Evolutionary conservation across 2,113 vertebrate species (phyloP).

Genomic region (Eudyptes chrysolophus): DNA sequence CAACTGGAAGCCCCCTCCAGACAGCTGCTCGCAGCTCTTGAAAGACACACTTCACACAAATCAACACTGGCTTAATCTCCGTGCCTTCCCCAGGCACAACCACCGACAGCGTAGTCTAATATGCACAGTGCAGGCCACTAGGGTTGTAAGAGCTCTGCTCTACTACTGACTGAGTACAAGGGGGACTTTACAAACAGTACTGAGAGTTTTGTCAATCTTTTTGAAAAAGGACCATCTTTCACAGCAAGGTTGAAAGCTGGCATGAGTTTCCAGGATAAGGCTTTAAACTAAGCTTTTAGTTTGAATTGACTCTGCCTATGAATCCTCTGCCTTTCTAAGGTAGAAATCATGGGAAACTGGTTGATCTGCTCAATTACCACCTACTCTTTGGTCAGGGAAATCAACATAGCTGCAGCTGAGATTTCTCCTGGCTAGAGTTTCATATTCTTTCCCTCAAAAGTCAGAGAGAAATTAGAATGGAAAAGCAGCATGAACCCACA

Average conservation of each 20-base stretch:
- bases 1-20: not conserved
- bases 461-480: not conserved
- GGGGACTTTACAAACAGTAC: not conserved
- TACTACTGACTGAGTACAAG: not conserved
- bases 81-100: not conserved
- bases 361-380: not conserved
- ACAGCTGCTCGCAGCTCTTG: not conserved
- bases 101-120: fast-evolving
- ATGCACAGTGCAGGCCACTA: not conserved
- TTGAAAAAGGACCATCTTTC: not conserved
- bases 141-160: not conserved
- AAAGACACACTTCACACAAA: not conserved
- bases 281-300: not conserved
- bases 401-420: not conserved
- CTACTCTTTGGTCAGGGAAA: not conserved
- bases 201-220: not conserved
- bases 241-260: not conserved
- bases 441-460: not conserved
- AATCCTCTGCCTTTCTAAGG: not conserved
- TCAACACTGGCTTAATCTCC: not conserved
- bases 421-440: not conserved
- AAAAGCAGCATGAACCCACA: not conserved
- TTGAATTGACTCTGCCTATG: not conserved
- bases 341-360: not conserved
- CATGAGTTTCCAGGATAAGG: not conserved